phyloP scores from a whole-genome alignment of 2,888 invertebrate genomes.

The Ecliptopera silaceata region DNA sequence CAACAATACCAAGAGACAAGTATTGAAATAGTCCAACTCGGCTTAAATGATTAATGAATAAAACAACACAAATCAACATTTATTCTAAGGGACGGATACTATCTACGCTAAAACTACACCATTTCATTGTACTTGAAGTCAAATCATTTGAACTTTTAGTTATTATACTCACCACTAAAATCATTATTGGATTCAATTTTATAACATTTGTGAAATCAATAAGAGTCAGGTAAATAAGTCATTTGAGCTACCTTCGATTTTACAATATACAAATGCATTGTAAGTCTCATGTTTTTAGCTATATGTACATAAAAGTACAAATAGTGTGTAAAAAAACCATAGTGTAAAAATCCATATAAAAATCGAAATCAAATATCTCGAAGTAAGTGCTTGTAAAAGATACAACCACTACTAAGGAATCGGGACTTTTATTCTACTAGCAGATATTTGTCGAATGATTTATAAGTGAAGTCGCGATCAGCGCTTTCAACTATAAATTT shows the following conservation, averaged over 20 bases:
- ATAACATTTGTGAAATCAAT: neutral
- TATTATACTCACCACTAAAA: neutral
- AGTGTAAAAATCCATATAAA: too few species aligned
- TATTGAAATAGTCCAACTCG: constrained; percentile 15
- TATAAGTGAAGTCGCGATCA: too few species aligned
- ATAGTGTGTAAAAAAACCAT: too few species aligned
- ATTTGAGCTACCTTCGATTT: constrained; percentile 20
- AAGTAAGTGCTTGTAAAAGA: too few species aligned
- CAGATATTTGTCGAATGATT: too few species aligned
- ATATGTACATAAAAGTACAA: constrained; percentile 12
- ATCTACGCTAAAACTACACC: constrained; percentile 27
- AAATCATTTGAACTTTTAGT: constrained; percentile 21
- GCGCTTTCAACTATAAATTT: too few species aligned
- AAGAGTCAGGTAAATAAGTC: constrained; percentile 3
- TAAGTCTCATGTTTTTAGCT: constrained; percentile 18
- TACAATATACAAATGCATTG: constrained; percentile 13
- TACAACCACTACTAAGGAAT: too few species aligned
- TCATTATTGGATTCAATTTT: neutral
- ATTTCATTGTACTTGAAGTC: constrained; percentile 60
- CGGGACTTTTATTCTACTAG: too few species aligned
- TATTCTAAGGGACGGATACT: constrained; percentile 39
- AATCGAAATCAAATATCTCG: too few species aligned
- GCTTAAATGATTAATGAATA: constrained; percentile 5
- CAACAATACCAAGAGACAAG: neutral
- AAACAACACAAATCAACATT: constrained; percentile 13